These are phyloP conservation scores for Eretmochelys imbricata DNA, from an alignment of 2,113 vertebrate genomes.

Conservation along the genomic window DNA sequence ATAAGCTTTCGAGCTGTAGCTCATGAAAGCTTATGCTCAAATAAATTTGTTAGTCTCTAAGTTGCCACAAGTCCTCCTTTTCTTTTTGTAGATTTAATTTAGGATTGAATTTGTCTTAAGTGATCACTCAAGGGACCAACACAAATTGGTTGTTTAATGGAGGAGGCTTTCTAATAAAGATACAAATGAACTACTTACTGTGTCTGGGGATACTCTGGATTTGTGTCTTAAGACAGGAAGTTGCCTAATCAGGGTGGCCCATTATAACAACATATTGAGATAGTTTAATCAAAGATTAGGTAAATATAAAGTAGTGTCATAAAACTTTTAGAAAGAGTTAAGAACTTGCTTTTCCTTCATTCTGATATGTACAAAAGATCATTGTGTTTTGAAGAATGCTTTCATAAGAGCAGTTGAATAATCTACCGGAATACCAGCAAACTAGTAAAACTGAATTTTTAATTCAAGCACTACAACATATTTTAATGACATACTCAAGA, in stretches of 20 bases:
- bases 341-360: constrained; percentile 6
- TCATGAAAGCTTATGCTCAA: no score
- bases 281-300: background rate
- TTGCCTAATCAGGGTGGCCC: background rate
- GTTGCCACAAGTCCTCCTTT: no score
- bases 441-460: background rate
- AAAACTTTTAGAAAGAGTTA: constrained; percentile 3
- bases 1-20: no score
- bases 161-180: background rate
- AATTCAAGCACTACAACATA: background rate
- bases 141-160: background rate
- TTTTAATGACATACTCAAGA: background rate
- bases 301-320: background rate
- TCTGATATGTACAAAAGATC: constrained; percentile 17
- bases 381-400: constrained; percentile 10
- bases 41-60: no score
- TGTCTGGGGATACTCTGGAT: background rate
- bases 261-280: background rate
- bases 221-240: background rate
- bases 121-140: background rate
- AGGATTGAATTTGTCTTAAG: background rate
- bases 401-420: constrained; percentile 1
- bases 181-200: background rate
- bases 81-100: background rate
- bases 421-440: background rate